phyloP scores from a whole-genome alignment of 2,113 vertebrate species.

The Tor tambroides region DNA sequence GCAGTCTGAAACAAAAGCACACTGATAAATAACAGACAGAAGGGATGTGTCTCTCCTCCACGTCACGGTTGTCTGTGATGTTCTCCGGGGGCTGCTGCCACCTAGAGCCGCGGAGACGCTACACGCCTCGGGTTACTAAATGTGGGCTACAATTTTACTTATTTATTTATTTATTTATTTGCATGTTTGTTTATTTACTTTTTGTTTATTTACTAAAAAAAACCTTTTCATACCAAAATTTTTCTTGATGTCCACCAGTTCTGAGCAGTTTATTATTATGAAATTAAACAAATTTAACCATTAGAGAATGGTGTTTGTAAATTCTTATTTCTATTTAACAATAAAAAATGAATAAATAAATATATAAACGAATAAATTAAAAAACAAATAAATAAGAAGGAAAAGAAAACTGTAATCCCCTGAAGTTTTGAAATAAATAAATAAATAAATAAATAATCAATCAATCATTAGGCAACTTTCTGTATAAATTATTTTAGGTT shows the following conservation, averaged over 20 bases:
- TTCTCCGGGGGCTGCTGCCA: not conserved
- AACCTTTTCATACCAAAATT: not conserved
- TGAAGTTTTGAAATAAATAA: not conserved
- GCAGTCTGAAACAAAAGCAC: not conserved
- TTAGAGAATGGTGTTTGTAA: too few species aligned
- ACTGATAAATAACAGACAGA: constrained; percentile 6
- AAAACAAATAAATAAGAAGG: too few species aligned
- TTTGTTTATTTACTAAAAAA: too few species aligned
- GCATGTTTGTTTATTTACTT: too few species aligned
- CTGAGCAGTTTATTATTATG: not conserved
- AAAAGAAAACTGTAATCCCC: too few species aligned
- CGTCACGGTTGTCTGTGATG: not conserved
- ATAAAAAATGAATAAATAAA: not conserved
- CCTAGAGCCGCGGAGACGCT: not conserved
- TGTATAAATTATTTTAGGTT: too few species aligned
- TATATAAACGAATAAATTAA: too few species aligned
- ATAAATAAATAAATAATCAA: not conserved
- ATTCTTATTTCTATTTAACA: too few species aligned
- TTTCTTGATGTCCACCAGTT: not conserved
- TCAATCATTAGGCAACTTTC: too few species aligned
- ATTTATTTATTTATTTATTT: too few species aligned
- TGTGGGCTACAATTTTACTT: too few species aligned
- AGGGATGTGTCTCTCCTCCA: not conserved
- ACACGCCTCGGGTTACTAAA: not conserved
- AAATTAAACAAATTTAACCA: not conserved